Conservation (phyloP, 2,888 invertebrate genomes). For the Sarcophaga carnaria region DNA sequence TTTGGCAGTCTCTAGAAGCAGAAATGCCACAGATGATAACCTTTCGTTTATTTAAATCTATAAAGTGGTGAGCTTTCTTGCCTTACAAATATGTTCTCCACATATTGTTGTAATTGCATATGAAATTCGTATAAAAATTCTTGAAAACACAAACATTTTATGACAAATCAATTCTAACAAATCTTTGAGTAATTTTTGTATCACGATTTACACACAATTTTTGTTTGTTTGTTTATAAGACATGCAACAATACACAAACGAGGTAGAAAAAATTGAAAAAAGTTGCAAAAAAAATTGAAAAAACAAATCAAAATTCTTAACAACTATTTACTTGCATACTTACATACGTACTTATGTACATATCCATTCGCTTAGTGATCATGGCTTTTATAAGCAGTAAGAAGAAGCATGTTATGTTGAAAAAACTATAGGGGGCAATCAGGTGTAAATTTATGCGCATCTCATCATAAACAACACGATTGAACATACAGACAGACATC, state of each 20-base stretch:
- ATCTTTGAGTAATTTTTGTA: constrained; percentile 43
- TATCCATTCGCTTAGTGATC: too few species aligned
- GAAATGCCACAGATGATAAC: too few species aligned
- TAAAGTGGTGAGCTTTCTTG: too few species aligned
- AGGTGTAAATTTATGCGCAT: constrained; percentile 79
- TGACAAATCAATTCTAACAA: constrained; percentile 51
- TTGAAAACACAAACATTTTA: constrained; percentile 2
- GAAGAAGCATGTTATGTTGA: constrained; percentile 58
- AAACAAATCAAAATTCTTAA: constrained; percentile 45
- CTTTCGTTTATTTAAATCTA: too few species aligned
- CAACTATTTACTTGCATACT: constrained; percentile 3
- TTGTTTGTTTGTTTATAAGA: background rate
- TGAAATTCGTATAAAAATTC: constrained; percentile 19
- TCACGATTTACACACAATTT: constrained; percentile 47
- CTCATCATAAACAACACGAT: constrained; percentile 62
- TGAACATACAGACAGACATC: background rate
- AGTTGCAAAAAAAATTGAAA: background rate
- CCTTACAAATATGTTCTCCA: background rate
- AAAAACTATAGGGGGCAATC: constrained; percentile 79
- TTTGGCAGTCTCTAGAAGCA: too few species aligned
- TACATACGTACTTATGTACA: background rate
- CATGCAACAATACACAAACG: too few species aligned
- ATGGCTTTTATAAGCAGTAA: constrained; percentile 27
- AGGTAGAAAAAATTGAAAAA: too few species aligned
- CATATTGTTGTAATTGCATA: background rate